phyloP scores from a whole-genome alignment of 2,888 invertebrate species.

The Drosophila paucipuncta region DNA sequence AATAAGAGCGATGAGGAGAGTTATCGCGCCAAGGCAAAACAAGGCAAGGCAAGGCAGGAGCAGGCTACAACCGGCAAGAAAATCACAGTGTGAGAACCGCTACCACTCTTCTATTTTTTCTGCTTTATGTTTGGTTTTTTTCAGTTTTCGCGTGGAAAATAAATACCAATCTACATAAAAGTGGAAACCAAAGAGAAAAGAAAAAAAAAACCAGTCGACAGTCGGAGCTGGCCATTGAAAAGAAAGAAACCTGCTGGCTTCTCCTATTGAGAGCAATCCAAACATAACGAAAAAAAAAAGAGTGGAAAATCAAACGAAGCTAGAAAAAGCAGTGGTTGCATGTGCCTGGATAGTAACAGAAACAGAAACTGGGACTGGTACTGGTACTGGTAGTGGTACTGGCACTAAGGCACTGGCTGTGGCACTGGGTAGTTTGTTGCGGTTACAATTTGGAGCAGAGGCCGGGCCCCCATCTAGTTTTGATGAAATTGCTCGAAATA shows the following conservation, averaged over 20 bases:
- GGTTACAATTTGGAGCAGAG: constrained; percentile 75
- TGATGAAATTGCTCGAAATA: constrained; percentile 78
- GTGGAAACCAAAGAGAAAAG: constrained; percentile 72
- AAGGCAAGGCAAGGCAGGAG: constrained; percentile 8
- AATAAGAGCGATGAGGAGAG: constrained; percentile 78
- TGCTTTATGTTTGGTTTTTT: constrained; percentile 32
- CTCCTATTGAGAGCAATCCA: constrained; percentile 58
- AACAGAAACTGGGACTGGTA: constrained; percentile 32
- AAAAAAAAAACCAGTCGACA: constrained; percentile 62
- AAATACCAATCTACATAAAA: constrained; percentile 80
- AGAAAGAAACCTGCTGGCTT: constrained; percentile 66
- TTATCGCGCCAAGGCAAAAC: constrained; percentile 46
- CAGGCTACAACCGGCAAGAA: constrained; percentile 22
- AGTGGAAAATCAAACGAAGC: constrained; percentile 44
- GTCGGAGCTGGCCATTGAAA: constrained; percentile 60
- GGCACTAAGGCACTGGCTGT: constrained; percentile 18
- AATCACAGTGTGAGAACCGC: constrained; percentile 70
- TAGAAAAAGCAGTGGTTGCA: constrained; percentile 50
- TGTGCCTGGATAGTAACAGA: constrained; percentile 17
- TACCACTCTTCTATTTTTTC: constrained; percentile 36
- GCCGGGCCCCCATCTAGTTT: constrained; percentile 68
- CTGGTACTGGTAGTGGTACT: constrained; percentile 23
- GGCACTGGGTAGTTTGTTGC: constrained; percentile 48
- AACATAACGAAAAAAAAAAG: constrained; percentile 23
- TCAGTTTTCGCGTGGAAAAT: constrained; percentile 75